A percentile compares a stretch with the other conserved stretches of the same genome.
phyloP scores from a whole-genome alignment of 1,140 invertebrate species.

The Rhopalosiphum maidis region DNA sequence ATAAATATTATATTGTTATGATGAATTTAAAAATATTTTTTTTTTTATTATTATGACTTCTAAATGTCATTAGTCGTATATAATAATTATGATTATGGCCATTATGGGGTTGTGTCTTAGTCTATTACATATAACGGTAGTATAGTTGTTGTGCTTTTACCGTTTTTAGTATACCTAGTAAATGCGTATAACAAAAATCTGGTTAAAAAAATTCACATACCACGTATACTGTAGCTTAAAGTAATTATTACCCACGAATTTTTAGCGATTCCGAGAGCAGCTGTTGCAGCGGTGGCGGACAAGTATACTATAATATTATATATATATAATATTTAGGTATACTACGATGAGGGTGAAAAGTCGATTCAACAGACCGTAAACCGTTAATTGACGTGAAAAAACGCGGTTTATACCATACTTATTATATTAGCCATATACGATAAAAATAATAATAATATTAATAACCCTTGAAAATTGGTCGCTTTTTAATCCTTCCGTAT shows the following conservation, averaged over 20 bases:
- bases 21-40: neutral
- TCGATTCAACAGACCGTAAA: constrained; percentile 26
- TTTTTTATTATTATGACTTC: neutral
- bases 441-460: neutral
- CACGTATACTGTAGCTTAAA: neutral
- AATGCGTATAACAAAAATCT: neutral
- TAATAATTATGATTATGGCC: neutral
- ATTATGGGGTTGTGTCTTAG: neutral
- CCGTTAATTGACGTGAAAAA: constrained; percentile 52
- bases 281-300: neutral
- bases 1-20: neutral
- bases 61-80: neutral
- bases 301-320: neutral
- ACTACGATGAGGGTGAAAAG: neutral
- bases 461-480: constrained; percentile 13
- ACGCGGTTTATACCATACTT: constrained; percentile 30
- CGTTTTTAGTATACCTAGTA: neutral
- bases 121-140: neutral
- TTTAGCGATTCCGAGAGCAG: constrained; percentile 25
- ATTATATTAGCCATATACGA: constrained; percentile 13
- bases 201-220: constrained; percentile 4
- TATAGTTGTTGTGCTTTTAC: neutral
- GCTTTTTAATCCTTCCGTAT: constrained; percentile 51
- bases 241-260: neutral
- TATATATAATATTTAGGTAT: neutral